These are phyloP conservation scores for Anagyrus pseudococci DNA, from an alignment of 2,888 invertebrate species.

Conservation along the genomic window DNA sequence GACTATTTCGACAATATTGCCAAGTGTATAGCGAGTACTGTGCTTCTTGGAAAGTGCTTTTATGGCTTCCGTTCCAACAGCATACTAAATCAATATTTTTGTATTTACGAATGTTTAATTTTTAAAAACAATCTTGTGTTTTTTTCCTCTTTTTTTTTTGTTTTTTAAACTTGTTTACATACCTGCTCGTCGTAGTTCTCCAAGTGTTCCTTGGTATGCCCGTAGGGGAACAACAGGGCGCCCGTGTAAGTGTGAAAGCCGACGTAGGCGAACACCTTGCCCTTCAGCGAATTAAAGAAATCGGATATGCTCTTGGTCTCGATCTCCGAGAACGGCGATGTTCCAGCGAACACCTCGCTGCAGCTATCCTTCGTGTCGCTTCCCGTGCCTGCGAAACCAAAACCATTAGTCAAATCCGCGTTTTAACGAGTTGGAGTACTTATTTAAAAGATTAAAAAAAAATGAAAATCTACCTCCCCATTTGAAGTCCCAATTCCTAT, in stretches of 20 bases:
- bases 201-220: conserved; percentile 66
- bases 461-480: conserved; percentile 66
- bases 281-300: conserved; percentile 61
- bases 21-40: conserved; percentile 68
- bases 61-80: conserved; percentile 62
- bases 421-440: neutral
- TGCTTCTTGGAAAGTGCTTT: conserved; percentile 65
- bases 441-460: neutral
- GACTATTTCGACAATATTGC: conserved; percentile 65
- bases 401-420: neutral
- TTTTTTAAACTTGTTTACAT: neutral
- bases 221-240: conserved; percentile 72
- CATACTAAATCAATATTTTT: neutral
- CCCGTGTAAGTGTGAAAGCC: conserved; percentile 80
- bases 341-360: conserved; percentile 66
- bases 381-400: conserved; percentile 7
- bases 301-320: conserved; percentile 67
- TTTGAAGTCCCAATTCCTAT: conserved; percentile 77
- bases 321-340: conserved; percentile 73
- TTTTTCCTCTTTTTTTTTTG: neutral
- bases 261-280: conserved; percentile 69
- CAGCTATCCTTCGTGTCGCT: neutral
- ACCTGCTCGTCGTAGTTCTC: conserved; percentile 43
- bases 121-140: neutral
- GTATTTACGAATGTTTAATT: neutral